Percentiles rank a stretch among this genome's conserved stretches.
phyloP scores from a whole-genome alignment of 2,888 invertebrate genomes.

The Eupithecia subfuscata region DNA sequence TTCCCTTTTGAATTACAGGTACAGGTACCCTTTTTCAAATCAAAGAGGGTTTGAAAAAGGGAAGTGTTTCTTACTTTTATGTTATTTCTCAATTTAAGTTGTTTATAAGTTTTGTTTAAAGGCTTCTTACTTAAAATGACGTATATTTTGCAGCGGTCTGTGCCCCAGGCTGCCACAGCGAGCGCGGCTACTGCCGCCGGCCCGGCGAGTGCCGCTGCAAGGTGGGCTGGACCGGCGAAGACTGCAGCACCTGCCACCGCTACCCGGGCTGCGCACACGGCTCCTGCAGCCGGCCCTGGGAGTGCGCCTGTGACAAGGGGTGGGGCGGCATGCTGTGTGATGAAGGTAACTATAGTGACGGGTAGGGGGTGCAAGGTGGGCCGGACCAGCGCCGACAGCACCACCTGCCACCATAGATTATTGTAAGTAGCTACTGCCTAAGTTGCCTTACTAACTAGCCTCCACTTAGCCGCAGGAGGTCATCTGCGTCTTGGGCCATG shows the following conservation, averaged over 20 bases:
- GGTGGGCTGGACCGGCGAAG: slow-evolving; percentile 94
- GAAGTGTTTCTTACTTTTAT: too few relatives aligned
- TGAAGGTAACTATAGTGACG: slow-evolving; percentile 85
- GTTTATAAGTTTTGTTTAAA: too few relatives aligned
- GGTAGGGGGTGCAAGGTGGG: slow-evolving; percentile 89
- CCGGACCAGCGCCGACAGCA: slow-evolving; percentile 92
- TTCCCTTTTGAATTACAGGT: too few relatives aligned
- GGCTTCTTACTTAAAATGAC: neutral
- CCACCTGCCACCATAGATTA: slow-evolving; percentile 55
- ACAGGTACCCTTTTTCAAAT: too few relatives aligned
- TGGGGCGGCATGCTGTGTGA: slow-evolving; percentile 97
- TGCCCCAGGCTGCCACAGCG: slow-evolving; percentile 90
- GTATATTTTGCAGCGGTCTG: slow-evolving; percentile 88
- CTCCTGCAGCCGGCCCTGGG: slow-evolving; percentile 93
- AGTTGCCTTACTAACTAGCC: too few relatives aligned
- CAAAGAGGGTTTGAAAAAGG: too few relatives aligned
- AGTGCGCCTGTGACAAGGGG: slow-evolving; percentile 93
- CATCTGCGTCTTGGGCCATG: too few relatives aligned
- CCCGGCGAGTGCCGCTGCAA: slow-evolving; percentile 88
- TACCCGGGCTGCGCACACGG: slow-evolving; percentile 96
- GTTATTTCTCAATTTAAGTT: too few relatives aligned
- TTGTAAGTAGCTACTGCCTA: too few relatives aligned
- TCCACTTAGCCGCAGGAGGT: too few relatives aligned
- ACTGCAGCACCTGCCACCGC: slow-evolving; percentile 89
- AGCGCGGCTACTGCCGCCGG: slow-evolving; percentile 92